Base-by-base conservation (phyloP, 2,888 invertebrate species). In the Bugulina stolonifera region DNA sequence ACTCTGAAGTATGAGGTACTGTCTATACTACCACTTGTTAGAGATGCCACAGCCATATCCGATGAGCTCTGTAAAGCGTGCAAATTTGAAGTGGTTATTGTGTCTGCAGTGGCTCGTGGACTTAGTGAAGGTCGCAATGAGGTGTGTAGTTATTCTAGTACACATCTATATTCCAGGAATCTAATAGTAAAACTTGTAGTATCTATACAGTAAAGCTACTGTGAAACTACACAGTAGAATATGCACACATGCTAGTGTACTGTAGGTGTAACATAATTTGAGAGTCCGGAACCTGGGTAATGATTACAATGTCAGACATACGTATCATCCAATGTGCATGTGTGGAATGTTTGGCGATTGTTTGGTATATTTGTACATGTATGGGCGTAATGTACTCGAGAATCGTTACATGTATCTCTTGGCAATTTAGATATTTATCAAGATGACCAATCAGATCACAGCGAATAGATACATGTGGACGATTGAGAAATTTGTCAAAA, bases 1-100 rank as follows among this genome's bases (percentile, higher is more conserved):
- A 43, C 74, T 35, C 73, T 76, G 34, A 75, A 76, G 71, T 71
- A 75, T 54, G 77, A 77, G 72, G 77, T 77, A 64, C 72, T 76
- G 74, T 72, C 75, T 58, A 72, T 77, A 23, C 72, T 76, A 74
- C 75, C 75, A 73, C 71, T 77, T 34, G 76, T 76, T 10, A 73
- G 76, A 54, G 74, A 75, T 52, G 76, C 76, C 10, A 77, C 75
- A 34, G 77, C 76, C 23, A 76, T 77, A 73, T 73, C 77, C 14
- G 73, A 75, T 55, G 76, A 76, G 34, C 72, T 77, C 76, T 72
- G 73, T 27, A 74, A 73, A 58, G 72, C 72, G 18, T 73, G 69
- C n/a, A 69, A 72, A 54, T 76, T 77, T 64, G 69, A 72, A 25
- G 72, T 75, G 23, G 54, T 76, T 34, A 72, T 77, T 14, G 73